These are phyloP conservation scores for Germaria angustata DNA, from an alignment of 2,888 invertebrate genomes.

Conservation along the genomic window DNA sequence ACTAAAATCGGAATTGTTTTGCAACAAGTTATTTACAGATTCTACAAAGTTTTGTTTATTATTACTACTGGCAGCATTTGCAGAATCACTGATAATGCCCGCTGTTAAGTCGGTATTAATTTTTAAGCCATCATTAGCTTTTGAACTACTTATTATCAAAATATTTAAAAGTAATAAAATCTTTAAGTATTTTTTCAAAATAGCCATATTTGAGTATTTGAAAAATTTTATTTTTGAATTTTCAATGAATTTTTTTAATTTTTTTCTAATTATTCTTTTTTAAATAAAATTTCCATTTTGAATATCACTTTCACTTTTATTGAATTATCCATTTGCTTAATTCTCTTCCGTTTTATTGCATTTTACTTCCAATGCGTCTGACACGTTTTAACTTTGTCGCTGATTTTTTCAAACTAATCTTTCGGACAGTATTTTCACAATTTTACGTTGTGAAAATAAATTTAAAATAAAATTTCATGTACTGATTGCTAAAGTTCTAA, in stretches of 20 bases:
- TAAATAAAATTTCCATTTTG: not conserved
- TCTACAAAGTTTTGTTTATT: slow-evolving; percentile 42
- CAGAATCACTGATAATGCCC: slow-evolving; percentile 47
- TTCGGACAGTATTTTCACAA: slow-evolving; percentile 42
- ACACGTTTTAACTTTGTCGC: slow-evolving; percentile 57
- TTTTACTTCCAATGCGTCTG: slow-evolving; percentile 39
- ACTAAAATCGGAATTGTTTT: slow-evolving; percentile 15
- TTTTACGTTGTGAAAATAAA: slow-evolving; percentile 41
- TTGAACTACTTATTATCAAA: not conserved
- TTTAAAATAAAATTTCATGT: not conserved
- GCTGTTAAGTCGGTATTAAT: slow-evolving; percentile 69
- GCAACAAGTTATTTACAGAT: not conserved
- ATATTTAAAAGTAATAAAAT: slow-evolving; percentile 47
- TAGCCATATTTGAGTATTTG: slow-evolving; percentile 8
- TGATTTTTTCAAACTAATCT: slow-evolving; percentile 55
- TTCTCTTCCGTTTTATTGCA: slow-evolving; percentile 18
- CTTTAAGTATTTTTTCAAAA: slow-evolving; percentile 49
- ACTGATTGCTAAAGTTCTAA: slow-evolving; percentile 57
- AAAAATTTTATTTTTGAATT: not conserved
- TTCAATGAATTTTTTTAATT: not conserved
- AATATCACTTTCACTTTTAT: slow-evolving; percentile 47
- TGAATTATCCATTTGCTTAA: not conserved
- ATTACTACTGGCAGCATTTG: slow-evolving; percentile 29
- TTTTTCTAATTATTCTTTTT: not conserved
- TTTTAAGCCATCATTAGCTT: slow-evolving; percentile 60